Evolutionary conservation across 2,797 vertebrate genomes (phyloP).

Genomic region (Coranthus polyacanthus): DNA sequence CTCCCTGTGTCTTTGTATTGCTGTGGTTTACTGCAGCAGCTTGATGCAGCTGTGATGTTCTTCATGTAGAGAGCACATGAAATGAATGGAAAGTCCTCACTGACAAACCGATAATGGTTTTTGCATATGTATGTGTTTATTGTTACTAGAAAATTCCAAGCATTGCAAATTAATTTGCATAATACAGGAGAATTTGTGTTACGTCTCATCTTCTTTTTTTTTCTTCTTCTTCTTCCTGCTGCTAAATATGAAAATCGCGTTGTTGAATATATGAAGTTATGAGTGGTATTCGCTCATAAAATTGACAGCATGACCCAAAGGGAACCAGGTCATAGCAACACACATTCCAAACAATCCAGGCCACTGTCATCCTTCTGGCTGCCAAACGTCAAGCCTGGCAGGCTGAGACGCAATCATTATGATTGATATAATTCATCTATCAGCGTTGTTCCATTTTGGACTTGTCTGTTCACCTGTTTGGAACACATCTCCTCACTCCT

Average conservation of each 20-base stretch:
- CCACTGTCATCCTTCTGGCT: not conserved
- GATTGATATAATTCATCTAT: not conserved
- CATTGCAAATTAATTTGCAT: not conserved
- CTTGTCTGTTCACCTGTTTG: too few relatives aligned
- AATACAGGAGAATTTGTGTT: not conserved
- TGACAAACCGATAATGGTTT: constrained; percentile 18
- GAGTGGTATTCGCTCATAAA: not conserved
- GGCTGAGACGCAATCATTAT: not conserved
- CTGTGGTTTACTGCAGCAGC: not conserved
- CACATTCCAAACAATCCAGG: constrained; percentile 31
- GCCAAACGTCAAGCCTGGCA: not conserved
- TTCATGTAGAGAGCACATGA: constrained; percentile 25
- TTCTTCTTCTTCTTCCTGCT: not conserved
- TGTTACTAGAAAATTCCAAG: not conserved
- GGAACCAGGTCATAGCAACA: constrained; percentile 4
- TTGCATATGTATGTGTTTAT: constrained; percentile 1
- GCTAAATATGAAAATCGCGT: not conserved
- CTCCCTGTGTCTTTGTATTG: constrained; percentile 5
- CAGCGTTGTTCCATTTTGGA: not conserved
- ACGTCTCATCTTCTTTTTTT: not conserved
- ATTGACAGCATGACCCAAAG: not conserved
- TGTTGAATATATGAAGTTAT: not conserved
- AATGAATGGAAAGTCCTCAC: constrained; percentile 51
- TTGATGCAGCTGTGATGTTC: constrained; percentile 45
- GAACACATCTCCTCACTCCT: too few relatives aligned